phyloP scores from a whole-genome alignment of 2,888 invertebrate species.

The Geophilus truncorum region DNA sequence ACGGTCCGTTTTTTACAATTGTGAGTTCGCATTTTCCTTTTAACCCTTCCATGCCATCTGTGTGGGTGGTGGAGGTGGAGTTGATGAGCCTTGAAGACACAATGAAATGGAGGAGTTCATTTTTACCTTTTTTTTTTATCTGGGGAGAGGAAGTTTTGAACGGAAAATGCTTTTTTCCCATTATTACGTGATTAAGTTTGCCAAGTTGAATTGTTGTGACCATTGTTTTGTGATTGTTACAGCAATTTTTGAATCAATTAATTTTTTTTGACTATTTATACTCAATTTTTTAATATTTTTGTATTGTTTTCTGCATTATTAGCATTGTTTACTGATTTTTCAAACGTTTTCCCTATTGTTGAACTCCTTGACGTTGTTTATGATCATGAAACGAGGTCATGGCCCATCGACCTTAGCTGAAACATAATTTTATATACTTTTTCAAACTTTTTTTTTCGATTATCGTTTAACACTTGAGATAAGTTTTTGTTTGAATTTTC shows the following conservation, averaged over 20 bases:
- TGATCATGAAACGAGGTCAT: background rate
- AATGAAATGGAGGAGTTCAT: background rate
- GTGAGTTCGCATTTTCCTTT: background rate
- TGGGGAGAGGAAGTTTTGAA: background rate
- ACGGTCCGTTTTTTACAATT: background rate
- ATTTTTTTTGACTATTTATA: too few relatives aligned
- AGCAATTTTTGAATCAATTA: too few relatives aligned
- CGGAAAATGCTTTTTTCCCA: too few relatives aligned
- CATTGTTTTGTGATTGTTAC: too few relatives aligned
- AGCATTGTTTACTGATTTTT: too few relatives aligned
- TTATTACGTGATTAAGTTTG: too few relatives aligned
- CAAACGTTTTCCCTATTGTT: too few relatives aligned
- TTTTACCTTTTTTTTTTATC: background rate
- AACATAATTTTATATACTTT: background rate
- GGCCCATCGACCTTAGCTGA: background rate
- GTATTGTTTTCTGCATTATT: background rate
- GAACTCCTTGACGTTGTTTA: too few relatives aligned
- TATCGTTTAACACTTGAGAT: background rate
- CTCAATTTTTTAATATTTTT: too few relatives aligned
- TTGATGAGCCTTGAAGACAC: background rate
- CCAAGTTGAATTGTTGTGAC: too few relatives aligned
- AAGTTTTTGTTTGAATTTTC: background rate
- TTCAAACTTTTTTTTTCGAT: background rate
- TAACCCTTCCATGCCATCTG: background rate
- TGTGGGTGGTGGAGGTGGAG: background rate